Evolutionary conservation across 2,797 vertebrate genomes (phyloP), one percentile per base, ranked within the genome.

Genomic region (Adelosebastes latens): DNA sequence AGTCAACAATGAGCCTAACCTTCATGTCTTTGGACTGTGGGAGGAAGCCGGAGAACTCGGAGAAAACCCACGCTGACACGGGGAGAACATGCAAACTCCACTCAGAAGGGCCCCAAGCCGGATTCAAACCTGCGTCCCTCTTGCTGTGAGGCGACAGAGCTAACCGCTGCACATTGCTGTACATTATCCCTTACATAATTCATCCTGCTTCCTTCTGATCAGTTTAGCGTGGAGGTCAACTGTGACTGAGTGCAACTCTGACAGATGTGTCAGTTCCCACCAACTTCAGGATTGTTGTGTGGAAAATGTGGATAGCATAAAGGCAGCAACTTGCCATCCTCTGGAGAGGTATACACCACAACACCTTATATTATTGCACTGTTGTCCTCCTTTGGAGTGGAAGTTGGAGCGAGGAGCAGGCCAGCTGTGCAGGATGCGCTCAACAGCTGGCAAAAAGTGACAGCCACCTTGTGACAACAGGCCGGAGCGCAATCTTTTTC

Each of bases 401-500:
- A 85, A 80, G 81, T 60, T 72, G 86, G 87, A 88, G 87, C 24
- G 36, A 85, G 56, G 69, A 86, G 80, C 32, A 6, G 62, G 69
- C 85, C 90, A 92, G 90, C 84, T 92, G 91, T 83, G 84, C 84
- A 73, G 75, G 70, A 85, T 82, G 76, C 74, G 14, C 83, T 62
- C 74, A 86, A 72, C 90, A 91, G 86, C 87, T 90, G 86, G 89
- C 80, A 73, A 27, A 32, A 73, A 76, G 72, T 79, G 87, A 90
- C 87, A 91, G 29, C 56, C 80, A 75, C 84, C 87, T 73, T 81
- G 77, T 75, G 80, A 88, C 82, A 84, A 80, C 59, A 61, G 32
- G 83, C 46, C 61, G 20, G 16, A 56, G 83, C 59, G 85, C 86
- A 61, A 88, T 87, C 87, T 77, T 71, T 89, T 87, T 93, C 84